Conservation (phyloP, 2,797 vertebrate genomes). For the Apogon talboti region DNA sequence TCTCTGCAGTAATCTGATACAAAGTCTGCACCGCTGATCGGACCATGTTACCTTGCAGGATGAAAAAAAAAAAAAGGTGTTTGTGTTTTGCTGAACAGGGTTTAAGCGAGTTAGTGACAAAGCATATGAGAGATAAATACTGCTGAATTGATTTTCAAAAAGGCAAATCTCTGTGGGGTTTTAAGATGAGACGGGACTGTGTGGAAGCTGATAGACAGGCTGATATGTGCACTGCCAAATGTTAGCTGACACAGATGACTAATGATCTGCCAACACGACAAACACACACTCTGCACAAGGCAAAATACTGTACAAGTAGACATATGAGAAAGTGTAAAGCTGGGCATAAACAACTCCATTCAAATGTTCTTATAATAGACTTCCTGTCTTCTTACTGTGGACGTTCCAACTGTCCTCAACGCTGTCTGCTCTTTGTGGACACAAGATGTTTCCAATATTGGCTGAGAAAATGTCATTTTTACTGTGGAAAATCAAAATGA, state of each 20-base stretch:
- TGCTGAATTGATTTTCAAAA: constrained; percentile 36
- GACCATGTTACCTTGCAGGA: constrained; percentile 30
- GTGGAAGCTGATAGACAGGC: constrained; percentile 32
- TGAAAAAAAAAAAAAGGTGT: constrained; percentile 35
- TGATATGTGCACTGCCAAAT: constrained; percentile 23
- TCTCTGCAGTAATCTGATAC: constrained; percentile 57
- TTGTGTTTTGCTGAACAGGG: constrained; percentile 39
- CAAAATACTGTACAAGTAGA: constrained; percentile 4
- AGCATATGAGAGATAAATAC: constrained; percentile 21
- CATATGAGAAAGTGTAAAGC: constrained; percentile 21
- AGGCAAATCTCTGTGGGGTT: constrained; percentile 32
- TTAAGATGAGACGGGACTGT: constrained; percentile 35
- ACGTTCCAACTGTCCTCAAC: constrained; percentile 13
- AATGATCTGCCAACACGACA: constrained; percentile 33
- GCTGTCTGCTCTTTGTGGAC: background rate
- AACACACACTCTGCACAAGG: constrained; percentile 18
- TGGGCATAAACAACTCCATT: constrained; percentile 14
- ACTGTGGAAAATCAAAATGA: constrained; percentile 1
- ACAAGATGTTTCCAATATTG: constrained; percentile 20
- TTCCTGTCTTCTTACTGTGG: background rate
- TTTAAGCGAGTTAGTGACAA: constrained; percentile 30
- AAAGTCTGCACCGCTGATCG: constrained; percentile 38
- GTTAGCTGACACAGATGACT: constrained; percentile 23
- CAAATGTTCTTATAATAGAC: constrained; percentile 5
- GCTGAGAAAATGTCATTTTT: constrained; percentile 14